Percentiles rank a stretch among this genome's conserved stretches.
Conservation (phyloP, 2,113 vertebrate species). For the Hystrix brachyura region DNA sequence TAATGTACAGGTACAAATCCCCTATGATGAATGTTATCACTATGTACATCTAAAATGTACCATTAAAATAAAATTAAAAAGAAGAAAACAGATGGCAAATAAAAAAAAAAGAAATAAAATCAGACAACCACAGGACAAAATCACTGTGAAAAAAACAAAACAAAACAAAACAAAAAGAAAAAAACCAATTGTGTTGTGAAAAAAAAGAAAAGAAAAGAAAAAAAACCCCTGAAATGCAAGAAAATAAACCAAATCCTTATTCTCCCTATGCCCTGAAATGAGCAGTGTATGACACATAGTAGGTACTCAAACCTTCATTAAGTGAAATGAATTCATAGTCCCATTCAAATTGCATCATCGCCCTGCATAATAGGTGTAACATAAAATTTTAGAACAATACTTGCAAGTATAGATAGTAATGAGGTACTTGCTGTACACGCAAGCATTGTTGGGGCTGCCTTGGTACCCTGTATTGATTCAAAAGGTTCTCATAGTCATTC, state of each 20-base stretch:
- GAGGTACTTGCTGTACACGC: neutral
- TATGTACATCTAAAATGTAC: too few relatives aligned
- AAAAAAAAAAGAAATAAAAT: too few relatives aligned
- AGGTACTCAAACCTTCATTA: neutral
- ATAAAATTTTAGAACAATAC: neutral
- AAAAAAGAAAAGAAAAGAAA: neutral
- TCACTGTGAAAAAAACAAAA: too few relatives aligned
- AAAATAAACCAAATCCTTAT: neutral
- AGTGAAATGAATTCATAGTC: neutral
- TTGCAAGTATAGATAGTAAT: neutral
- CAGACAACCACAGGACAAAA: too few relatives aligned
- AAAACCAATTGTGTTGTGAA: neutral
- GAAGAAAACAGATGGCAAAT: too few relatives aligned
- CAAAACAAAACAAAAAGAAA: too few relatives aligned
- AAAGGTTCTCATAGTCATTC: neutral
- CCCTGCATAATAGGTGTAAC: neutral
- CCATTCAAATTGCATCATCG: neutral
- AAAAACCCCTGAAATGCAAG: neutral
- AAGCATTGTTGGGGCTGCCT: neutral
- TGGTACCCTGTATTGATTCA: neutral
- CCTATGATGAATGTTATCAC: too few relatives aligned
- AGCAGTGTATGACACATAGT: neutral
- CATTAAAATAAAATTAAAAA: too few relatives aligned
- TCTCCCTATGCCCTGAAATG: neutral
- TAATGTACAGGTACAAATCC: too few relatives aligned